Conservation (phyloP, 2,888 invertebrate genomes). For the Balanococcus diminutus region DNA sequence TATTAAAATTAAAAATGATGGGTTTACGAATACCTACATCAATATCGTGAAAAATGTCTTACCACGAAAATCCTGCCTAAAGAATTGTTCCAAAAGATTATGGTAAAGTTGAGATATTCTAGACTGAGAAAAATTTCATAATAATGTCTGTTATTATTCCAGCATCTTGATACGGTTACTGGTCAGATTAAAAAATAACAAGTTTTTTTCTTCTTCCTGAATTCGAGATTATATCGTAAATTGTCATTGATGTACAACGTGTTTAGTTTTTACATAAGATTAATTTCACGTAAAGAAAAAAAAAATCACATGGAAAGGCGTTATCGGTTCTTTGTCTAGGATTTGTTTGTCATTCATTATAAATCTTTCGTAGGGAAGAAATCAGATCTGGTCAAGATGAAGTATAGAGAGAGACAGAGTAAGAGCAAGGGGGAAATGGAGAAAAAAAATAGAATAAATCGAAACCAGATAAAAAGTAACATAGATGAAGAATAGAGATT, state of each 20-base stretch:
- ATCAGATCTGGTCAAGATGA: constrained; percentile 28
- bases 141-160: constrained; percentile 15
- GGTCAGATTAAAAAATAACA: constrained; percentile 36
- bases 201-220: constrained; percentile 14
- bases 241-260: constrained; percentile 38
- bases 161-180: constrained; percentile 15
- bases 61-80: too few species aligned
- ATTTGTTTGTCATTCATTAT: constrained; percentile 40
- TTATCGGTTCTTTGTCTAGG: constrained; percentile 32
- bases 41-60: too few species aligned
- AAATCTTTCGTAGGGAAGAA: constrained; percentile 31
- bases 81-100: not conserved
- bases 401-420: not conserved
- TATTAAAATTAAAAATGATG: too few species aligned
- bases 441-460: constrained; percentile 37
- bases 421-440: too few species aligned
- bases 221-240: constrained; percentile 29
- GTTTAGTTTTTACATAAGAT: constrained; percentile 41
- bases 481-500: constrained; percentile 35
- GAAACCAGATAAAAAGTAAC: constrained; percentile 42
- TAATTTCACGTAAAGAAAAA: constrained; percentile 21
- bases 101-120: not conserved
- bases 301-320: constrained; percentile 35
- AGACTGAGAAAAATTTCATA: not conserved
- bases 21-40: too few species aligned